A percentile compares a stretch with the other conserved stretches of the same genome.
These are phyloP conservation scores for Corythaeola cristata DNA, from an alignment of 2,113 vertebrate species.

Conservation along the genomic window DNA sequence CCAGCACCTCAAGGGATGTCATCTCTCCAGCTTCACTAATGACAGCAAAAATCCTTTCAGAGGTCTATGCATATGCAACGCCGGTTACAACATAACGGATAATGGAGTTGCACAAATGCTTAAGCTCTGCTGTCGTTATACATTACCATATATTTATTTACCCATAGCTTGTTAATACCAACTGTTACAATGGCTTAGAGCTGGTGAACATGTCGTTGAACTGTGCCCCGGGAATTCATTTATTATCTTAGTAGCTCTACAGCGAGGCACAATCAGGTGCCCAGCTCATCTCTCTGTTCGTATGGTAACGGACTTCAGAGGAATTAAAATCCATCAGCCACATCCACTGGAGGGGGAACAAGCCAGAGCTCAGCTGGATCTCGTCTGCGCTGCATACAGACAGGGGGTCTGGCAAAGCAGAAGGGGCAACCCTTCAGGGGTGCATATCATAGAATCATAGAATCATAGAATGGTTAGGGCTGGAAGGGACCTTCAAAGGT, in stretches of 20 bases:
- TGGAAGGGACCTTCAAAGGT: too few species aligned
- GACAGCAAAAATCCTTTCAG: neutral
- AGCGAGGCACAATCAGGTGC: neutral
- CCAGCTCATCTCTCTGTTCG: neutral
- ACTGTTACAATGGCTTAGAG: neutral
- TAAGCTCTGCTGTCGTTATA: neutral
- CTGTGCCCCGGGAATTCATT: neutral
- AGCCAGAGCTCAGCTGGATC: neutral
- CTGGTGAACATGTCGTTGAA: neutral
- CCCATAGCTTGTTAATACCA: neutral
- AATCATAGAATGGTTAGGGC: too few species aligned
- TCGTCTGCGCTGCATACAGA: neutral
- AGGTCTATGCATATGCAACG: neutral
- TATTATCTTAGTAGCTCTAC: neutral
- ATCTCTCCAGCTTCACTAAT: neutral
- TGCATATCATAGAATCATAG: neutral
- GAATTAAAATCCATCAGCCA: neutral
- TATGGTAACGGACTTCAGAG: neutral
- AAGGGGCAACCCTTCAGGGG: neutral
- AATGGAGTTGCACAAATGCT: neutral
- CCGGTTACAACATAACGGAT: fast-evolving
- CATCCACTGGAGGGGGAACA: neutral
- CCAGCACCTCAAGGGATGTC: neutral
- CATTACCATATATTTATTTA: neutral
- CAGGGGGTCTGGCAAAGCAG: neutral